phyloP scores from a whole-genome alignment of 30 jellyfish, hydroid and myxozoan genomes.

The Cassiopea xamachana region DNA sequence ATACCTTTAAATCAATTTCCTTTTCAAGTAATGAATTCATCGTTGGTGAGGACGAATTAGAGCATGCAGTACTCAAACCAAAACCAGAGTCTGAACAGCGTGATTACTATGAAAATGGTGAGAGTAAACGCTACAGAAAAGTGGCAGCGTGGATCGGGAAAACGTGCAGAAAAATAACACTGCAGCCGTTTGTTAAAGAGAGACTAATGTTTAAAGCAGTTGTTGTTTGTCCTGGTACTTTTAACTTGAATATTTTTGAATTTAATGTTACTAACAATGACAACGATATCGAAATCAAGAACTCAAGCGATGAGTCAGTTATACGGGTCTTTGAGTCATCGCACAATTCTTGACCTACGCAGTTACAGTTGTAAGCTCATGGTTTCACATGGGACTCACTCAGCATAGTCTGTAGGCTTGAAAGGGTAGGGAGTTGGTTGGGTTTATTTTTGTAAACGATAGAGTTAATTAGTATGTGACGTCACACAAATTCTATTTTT shows the following conservation, averaged over 20 bases:
- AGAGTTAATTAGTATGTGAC: too few species aligned
- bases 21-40: conserved; percentile 1
- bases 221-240: conserved; percentile 48
- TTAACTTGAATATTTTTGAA: conserved; percentile 46
- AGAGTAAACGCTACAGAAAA: conserved; percentile 2
- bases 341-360: not conserved
- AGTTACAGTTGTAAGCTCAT: not conserved
- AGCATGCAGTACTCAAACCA: conserved; percentile 35
- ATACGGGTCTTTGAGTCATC: conserved; percentile 28
- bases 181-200: conserved; percentile 39
- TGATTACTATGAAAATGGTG: not conserved
- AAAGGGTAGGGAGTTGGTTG: too few species aligned
- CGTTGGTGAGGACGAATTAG: not conserved
- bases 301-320: conserved; percentile 37
- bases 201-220: conserved; percentile 35
- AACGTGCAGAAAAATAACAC: conserved; percentile 24
- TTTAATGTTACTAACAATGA: not conserved
- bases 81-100: not conserved
- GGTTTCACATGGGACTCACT: too few species aligned
- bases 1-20: not conserved
- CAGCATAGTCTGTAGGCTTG: too few species aligned
- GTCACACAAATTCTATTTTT: too few species aligned
- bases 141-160: conserved; percentile 56
- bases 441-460: too few species aligned
- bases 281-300: conserved; percentile 3